Conservation (phyloP, 2,797 vertebrate species). For the Rhinichthys osculus region DNA sequence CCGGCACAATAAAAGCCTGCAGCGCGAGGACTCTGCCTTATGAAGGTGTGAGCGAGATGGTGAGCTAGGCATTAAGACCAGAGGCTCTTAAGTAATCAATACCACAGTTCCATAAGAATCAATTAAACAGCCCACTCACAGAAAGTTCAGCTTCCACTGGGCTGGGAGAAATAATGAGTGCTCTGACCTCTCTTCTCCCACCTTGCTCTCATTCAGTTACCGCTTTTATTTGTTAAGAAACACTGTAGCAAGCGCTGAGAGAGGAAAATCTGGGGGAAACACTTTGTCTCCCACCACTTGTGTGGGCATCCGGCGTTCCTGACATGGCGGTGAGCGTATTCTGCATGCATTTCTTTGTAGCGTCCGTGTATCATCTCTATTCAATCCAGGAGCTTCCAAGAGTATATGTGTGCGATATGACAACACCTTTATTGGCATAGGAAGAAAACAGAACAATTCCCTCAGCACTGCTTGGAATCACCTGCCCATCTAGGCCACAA, state of each 20-base stretch:
- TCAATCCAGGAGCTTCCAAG: constrained; percentile 68
- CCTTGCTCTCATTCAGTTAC: constrained; percentile 64
- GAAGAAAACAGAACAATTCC: constrained; percentile 80
- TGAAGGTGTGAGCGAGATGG: constrained; percentile 70
- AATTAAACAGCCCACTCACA: constrained; percentile 81
- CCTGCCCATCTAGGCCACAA: constrained; percentile 82
- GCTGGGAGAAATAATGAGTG: constrained; percentile 63
- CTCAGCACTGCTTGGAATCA: constrained; percentile 77
- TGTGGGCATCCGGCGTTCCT: not conserved
- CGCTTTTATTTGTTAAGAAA: constrained; percentile 57
- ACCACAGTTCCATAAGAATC: constrained; percentile 77
- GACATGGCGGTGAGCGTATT: constrained; percentile 12
- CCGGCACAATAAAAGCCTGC: constrained; percentile 55
- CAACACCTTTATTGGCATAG: constrained; percentile 76
- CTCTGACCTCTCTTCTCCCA: constrained; percentile 65
- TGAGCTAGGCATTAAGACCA: constrained; percentile 76
- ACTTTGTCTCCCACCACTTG: constrained; percentile 34
- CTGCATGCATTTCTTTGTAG: not conserved
- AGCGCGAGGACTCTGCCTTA: constrained; percentile 71
- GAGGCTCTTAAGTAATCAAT: constrained; percentile 90
- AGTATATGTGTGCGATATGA: constrained; percentile 75
- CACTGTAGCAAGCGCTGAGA: constrained; percentile 29
- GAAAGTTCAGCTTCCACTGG: constrained; percentile 70
- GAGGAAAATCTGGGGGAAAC: constrained; percentile 25
- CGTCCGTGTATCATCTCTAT: constrained; percentile 48